phyloP scores from a whole-genome alignment of 2,888 invertebrate genomes.

The Coelopa pilipes region DNA sequence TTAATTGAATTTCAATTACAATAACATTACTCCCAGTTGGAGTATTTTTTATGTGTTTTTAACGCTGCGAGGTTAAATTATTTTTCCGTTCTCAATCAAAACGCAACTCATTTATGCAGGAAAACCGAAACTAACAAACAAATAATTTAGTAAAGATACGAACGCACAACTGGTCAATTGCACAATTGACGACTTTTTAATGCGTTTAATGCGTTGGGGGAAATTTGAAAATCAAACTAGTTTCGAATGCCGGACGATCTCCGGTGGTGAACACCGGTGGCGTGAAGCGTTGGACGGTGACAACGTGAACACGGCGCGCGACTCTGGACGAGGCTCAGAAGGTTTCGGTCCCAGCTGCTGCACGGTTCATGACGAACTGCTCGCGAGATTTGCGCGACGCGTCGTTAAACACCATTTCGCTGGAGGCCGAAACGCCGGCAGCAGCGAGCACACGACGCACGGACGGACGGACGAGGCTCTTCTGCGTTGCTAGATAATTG shows the following conservation, averaged over 20 bases:
- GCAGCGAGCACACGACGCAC: not conserved
- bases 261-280: too few species aligned
- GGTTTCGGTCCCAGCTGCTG: slow-evolving; percentile 8
- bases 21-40: slow-evolving; percentile 1
- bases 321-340: slow-evolving; percentile 20
- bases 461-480: not conserved
- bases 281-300: too few species aligned
- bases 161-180: not conserved
- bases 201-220: too few species aligned
- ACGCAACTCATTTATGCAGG: too few species aligned
- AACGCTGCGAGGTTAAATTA: too few species aligned
- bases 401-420: slow-evolving; percentile 20
- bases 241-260: too few species aligned
- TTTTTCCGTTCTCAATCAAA: too few species aligned
- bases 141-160: not conserved
- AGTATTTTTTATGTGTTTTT: too few species aligned
- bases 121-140: not conserved
- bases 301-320: not conserved
- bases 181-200: not conserved
- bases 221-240: too few species aligned
- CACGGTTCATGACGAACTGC: slow-evolving; percentile 18
- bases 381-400: slow-evolving; percentile 8
- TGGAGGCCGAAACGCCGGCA: not conserved
- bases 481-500: too few species aligned
- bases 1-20: not conserved